phyloP scores from a whole-genome alignment of 2,113 vertebrate genomes.

The Pseudorasbora parva region DNA sequence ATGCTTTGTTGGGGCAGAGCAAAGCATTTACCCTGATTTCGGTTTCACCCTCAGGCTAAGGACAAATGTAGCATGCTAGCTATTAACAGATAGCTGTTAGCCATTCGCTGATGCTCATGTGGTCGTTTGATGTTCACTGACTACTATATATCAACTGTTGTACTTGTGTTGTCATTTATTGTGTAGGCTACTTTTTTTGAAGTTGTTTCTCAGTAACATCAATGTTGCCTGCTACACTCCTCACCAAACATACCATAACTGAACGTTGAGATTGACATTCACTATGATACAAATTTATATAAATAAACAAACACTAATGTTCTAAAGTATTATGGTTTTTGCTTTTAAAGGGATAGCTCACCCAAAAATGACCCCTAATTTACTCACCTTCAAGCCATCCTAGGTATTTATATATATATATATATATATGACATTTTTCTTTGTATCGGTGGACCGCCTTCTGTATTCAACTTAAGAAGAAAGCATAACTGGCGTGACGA shows the following conservation, averaged over 20 bases:
- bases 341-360: too few relatives aligned
- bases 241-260: neutral
- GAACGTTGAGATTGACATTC: neutral
- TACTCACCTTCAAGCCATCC: too few relatives aligned
- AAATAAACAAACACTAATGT: too few relatives aligned
- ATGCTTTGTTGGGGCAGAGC: slow-evolving; percentile 3
- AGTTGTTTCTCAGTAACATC: neutral
- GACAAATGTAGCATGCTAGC: neutral
- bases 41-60: slow-evolving; percentile 13
- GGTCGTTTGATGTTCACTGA: neutral
- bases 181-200: neutral
- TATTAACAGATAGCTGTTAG: neutral
- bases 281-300: too few relatives aligned
- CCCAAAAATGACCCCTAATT: too few relatives aligned
- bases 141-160: neutral
- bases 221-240: neutral
- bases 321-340: too few relatives aligned
- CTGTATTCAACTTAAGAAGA: too few relatives aligned
- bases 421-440: too few relatives aligned
- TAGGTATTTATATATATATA: too few relatives aligned
- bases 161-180: neutral
- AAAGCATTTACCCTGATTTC: neutral
- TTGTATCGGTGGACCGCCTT: too few relatives aligned
- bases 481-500: too few relatives aligned
- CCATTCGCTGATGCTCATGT: slow-evolving; percentile 2